Percentiles rank a stretch among this genome's conserved stretches.
phyloP scores from a whole-genome alignment of 2,113 vertebrate species.

The Oophaga pumilio region DNA sequence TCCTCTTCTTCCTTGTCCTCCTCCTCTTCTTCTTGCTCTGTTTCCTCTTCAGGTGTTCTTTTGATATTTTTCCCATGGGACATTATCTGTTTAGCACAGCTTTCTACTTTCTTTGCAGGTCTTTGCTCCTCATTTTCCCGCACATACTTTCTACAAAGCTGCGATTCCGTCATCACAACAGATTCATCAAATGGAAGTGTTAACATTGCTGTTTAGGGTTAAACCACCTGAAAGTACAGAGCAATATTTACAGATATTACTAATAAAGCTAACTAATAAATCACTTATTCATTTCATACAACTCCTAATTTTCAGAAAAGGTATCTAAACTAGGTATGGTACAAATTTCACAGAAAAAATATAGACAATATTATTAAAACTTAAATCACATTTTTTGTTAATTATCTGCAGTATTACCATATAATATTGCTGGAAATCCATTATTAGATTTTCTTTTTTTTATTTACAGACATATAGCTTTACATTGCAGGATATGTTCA shows the following conservation, averaged over 20 bases:
- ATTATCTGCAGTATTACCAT: too few species aligned
- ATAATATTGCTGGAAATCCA: neutral
- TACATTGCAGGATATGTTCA: neutral
- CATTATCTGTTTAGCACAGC: conserved; percentile 74
- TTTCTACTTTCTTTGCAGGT: conserved; percentile 82
- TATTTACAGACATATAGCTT: neutral
- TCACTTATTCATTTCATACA: neutral
- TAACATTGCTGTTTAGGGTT: conserved; percentile 88
- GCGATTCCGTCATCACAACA: conserved; percentile 89
- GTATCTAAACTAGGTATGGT: too few species aligned
- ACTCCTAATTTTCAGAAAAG: neutral
- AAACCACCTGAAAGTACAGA: conserved; percentile 78
- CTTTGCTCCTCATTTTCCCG: conserved; percentile 85
- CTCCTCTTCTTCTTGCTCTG: conserved; percentile 86
- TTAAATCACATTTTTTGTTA: neutral
- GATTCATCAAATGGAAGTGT: conserved; percentile 96
- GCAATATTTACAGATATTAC: conserved; percentile 14
- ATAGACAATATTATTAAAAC: neutral
- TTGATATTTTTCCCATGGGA: conserved; percentile 80
- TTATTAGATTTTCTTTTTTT: neutral
- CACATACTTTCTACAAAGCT: conserved; percentile 90
- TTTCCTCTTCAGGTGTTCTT: conserved; percentile 82
- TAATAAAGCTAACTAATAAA: neutral
- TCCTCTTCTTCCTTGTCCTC: conserved; percentile 87
- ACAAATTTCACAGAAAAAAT: neutral